Evolutionary conservation across 2,113 vertebrate genomes (phyloP).

Genomic region (Sialia sialis): DNA sequence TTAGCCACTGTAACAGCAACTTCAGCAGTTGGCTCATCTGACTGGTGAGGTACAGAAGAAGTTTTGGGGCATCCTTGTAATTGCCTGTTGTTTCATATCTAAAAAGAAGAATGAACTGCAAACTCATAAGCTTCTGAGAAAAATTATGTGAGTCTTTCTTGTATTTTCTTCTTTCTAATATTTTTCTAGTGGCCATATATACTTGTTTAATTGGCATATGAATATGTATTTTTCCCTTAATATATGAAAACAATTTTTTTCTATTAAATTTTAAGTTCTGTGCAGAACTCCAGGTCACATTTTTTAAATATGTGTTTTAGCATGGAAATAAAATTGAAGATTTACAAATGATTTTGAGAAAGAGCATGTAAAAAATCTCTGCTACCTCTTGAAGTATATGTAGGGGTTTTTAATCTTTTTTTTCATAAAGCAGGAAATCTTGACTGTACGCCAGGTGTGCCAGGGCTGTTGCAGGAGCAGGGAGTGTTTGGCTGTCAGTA

Average conservation of each 20-base stretch:
- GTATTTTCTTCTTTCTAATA: neutral
- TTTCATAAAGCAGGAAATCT: neutral
- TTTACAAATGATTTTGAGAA: neutral
- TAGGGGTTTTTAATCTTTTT: neutral
- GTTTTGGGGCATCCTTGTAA: neutral
- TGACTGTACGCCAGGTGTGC: neutral
- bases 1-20: neutral
- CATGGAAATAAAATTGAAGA: neutral
- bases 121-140: neutral
- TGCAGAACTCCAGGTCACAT: neutral
- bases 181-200: neutral
- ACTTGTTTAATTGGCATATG: neutral
- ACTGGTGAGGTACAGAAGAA: neutral
- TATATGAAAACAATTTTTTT: neutral
- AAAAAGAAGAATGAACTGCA: neutral
- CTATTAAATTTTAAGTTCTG: neutral
- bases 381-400: neutral
- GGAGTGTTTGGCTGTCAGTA: neutral
- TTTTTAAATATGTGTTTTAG: neutral
- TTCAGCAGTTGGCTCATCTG: neutral
- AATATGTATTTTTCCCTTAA: neutral
- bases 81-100: neutral
- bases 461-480: neutral
- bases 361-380: neutral
- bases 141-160: neutral